Percentiles rank a stretch among this genome's conserved stretches.
phyloP scores from a whole-genome alignment of 2,888 invertebrate genomes.

The Ethmia dodecea region DNA sequence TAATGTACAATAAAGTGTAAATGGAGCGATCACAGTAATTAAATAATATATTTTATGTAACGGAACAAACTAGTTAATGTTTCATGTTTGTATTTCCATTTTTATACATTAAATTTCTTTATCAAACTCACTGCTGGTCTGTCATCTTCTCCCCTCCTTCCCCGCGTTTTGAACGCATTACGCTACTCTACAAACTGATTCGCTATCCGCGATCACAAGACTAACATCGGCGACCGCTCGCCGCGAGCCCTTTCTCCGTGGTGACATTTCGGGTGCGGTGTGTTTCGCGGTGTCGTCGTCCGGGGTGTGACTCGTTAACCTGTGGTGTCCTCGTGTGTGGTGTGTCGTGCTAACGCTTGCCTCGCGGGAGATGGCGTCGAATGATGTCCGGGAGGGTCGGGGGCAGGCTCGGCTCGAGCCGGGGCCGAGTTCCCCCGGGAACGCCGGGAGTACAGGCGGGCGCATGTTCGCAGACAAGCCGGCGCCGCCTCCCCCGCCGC shows the following conservation, averaged over 20 bases:
- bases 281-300: neutral
- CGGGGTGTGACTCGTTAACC: conserved; percentile 1
- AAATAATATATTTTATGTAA: too few relatives aligned
- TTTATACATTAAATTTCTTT: conserved; percentile 42
- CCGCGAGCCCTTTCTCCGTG: too few relatives aligned
- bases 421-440: too few relatives aligned
- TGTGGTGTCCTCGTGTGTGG: conserved; percentile 10
- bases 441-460: too few relatives aligned
- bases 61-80: conserved; percentile 20
- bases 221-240: too few relatives aligned
- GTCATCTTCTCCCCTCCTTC: conserved; percentile 1
- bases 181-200: too few relatives aligned
- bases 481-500: conserved; percentile 49
- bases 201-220: too few relatives aligned
- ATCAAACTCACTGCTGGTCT: conserved; percentile 28
- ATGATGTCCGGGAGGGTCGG: too few relatives aligned
- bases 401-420: conserved; percentile 16
- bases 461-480: conserved; percentile 32
- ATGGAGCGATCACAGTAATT: too few relatives aligned
- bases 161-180: too few relatives aligned
- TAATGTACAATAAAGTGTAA: too few relatives aligned
- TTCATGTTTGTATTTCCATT: conserved; percentile 37
- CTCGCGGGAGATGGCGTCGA: too few relatives aligned
- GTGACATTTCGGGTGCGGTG: neutral
- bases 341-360: neutral